Percentiles rank a stretch among this genome's conserved stretches.
These are phyloP conservation scores for Eidolon helvum DNA, from an alignment of 2,113 vertebrate species.

Conservation along the genomic window DNA sequence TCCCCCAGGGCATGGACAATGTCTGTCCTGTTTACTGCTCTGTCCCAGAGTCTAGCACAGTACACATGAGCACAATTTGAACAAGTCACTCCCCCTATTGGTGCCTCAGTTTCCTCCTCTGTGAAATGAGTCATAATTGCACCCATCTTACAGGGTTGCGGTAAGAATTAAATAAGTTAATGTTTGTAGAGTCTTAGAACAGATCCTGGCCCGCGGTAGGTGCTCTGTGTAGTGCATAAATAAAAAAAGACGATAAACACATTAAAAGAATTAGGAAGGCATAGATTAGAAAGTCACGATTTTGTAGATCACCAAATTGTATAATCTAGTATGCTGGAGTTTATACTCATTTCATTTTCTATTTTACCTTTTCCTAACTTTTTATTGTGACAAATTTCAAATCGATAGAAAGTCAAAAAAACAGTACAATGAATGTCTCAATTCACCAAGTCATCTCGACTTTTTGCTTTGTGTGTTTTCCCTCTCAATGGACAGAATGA, in stretches of 20 bases:
- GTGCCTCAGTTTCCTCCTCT: neutral
- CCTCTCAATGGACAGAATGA: accelerated
- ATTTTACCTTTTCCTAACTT: neutral
- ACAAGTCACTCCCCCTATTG: accelerated
- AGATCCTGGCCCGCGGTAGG: neutral
- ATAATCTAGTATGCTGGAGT: accelerated
- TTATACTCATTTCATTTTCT: neutral
- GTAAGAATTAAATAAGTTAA: neutral
- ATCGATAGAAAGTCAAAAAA: neutral
- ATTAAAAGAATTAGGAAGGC: neutral
- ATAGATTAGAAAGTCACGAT: accelerated
- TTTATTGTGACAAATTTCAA: neutral
- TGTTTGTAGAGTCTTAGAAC: neutral
- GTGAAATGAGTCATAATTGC: accelerated
- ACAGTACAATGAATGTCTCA: accelerated
- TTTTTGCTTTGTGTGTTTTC: neutral
- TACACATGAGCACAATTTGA: accelerated
- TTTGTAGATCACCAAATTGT: accelerated
- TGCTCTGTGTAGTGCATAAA: neutral
- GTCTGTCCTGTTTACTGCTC: neutral
- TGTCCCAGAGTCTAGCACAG: neutral
- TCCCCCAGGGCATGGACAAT: neutral
- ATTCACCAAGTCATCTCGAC: neutral
- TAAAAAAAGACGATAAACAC: neutral
- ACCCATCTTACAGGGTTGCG: too few species aligned